phyloP scores from a whole-genome alignment of 2,797 vertebrate genomes.

The Galago senegalensis region DNA sequence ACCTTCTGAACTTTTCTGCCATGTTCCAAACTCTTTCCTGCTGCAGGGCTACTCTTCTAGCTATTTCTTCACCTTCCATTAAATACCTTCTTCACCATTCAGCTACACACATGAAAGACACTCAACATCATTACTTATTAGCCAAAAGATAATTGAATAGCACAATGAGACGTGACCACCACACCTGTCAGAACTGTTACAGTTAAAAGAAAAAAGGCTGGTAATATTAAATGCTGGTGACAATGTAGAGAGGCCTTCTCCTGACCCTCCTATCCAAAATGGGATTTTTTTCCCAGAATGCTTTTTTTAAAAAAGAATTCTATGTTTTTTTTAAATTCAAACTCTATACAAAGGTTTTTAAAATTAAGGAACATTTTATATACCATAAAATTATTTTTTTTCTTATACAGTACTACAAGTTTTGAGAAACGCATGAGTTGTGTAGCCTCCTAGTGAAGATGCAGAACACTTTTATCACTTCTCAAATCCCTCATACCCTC shows the following conservation, averaged over 20 bases:
- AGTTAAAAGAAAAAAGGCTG: no score
- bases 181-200: no score
- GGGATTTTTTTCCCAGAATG: no score
- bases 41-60: not conserved
- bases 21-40: not conserved
- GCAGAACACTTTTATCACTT: not conserved
- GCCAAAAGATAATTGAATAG: no score
- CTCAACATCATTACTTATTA: no score
- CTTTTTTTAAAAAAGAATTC: not conserved
- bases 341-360: not conserved
- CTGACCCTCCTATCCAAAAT: not conserved
- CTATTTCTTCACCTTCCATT: not conserved
- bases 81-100: not conserved
- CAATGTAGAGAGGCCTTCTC: not conserved
- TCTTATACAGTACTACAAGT: not conserved
- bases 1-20: not conserved
- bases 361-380: not conserved
- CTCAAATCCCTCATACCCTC: not conserved
- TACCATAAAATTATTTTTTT: not conserved
- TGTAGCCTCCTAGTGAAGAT: not conserved
- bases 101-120: not conserved
- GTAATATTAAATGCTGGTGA: no score
- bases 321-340: not conserved
- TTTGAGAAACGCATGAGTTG: not conserved
- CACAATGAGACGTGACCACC: no score